These are phyloP conservation scores for Chouioia cunea DNA, from an alignment of 2,888 invertebrate genomes.

Conservation along the genomic window DNA sequence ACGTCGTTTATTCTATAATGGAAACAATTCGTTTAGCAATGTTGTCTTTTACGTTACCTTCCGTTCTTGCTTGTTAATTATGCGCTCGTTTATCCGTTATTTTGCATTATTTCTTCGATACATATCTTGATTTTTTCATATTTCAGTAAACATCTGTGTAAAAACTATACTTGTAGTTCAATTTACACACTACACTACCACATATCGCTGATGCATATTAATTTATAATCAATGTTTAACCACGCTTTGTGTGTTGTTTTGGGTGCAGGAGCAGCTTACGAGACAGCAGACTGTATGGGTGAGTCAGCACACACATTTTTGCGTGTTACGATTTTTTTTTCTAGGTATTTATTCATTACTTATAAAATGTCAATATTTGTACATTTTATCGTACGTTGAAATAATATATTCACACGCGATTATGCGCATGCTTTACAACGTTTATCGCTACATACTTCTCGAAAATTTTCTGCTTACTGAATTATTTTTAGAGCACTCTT, in stretches of 20 bases:
- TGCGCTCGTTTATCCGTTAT: too few species aligned
- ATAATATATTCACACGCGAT: constrained; percentile 21
- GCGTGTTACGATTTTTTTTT: constrained; percentile 10
- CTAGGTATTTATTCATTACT: background rate
- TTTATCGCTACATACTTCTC: constrained; percentile 32
- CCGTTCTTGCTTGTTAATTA: too few species aligned
- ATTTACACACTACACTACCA: constrained; percentile 6
- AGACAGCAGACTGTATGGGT: constrained; percentile 91
- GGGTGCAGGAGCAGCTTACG: constrained; percentile 86
- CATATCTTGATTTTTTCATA: too few species aligned
- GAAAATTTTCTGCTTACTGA: constrained; percentile 28
- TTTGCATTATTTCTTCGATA: too few species aligned
- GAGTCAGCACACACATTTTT: constrained; percentile 64
- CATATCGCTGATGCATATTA: constrained; percentile 7
- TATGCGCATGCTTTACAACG: constrained; percentile 39
- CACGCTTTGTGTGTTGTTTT: constrained; percentile 63
- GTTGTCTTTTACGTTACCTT: too few species aligned
- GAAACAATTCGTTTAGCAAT: too few species aligned
- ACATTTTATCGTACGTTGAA: constrained; percentile 16
- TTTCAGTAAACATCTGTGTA: too few species aligned
- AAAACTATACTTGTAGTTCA: too few species aligned
- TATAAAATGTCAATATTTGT: constrained; percentile 23
- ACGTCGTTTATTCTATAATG: too few species aligned
- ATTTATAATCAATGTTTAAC: constrained; percentile 54
- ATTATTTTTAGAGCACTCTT: constrained; percentile 46